These are phyloP conservation scores for Corythaixoides concolor DNA, from an alignment of 2,113 vertebrate genomes.

Conservation along the genomic window DNA sequence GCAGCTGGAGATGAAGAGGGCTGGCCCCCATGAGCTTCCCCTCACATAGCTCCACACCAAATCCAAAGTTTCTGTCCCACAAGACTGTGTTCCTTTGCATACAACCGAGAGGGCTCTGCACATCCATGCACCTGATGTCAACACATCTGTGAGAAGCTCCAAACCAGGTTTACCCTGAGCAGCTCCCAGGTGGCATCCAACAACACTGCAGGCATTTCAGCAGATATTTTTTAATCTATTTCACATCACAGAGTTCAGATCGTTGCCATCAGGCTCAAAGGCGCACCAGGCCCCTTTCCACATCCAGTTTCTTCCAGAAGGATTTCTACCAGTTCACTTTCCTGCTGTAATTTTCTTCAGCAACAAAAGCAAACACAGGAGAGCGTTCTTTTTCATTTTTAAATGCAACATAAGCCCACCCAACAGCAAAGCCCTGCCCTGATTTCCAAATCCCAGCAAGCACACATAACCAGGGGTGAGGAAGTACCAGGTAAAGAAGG, in stretches of 20 bases:
- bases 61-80: not conserved
- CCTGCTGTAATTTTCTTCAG: not conserved
- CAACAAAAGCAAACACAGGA: not conserved
- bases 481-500: not conserved
- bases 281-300: not conserved
- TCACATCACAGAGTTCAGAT: not conserved
- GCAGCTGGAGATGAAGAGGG: not conserved
- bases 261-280: not conserved
- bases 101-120: not conserved
- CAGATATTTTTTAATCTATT: not conserved
- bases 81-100: not conserved
- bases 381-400: not conserved
- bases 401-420: not conserved
- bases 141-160: not conserved
- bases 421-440: not conserved
- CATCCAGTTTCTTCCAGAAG: not conserved
- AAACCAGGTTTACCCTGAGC: not conserved
- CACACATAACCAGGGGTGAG: too few species aligned
- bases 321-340: not conserved
- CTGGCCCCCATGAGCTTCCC: not conserved
- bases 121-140: not conserved
- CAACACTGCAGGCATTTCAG: not conserved
- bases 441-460: not conserved
- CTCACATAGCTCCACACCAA: not conserved
- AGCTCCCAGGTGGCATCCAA: not conserved